Evolutionary conservation across 2,797 vertebrate species (phyloP).

Genomic region (Ambastaia sidthimunki): DNA sequence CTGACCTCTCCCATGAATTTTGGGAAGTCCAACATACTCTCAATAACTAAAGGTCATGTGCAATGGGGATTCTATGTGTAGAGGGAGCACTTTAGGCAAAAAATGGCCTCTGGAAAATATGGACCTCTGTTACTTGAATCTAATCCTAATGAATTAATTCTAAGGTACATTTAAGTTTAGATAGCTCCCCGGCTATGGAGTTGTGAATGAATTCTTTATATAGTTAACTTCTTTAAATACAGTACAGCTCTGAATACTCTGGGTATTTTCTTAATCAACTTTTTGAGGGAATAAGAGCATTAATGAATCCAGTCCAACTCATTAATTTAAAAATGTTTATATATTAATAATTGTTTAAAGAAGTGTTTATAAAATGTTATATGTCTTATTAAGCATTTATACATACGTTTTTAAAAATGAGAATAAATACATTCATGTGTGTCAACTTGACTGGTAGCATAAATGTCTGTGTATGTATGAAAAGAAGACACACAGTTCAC

Average conservation of each 20-base stretch:
- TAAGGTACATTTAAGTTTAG: slow-evolving; percentile 55
- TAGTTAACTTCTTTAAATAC: no score
- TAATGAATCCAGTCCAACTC: not conserved
- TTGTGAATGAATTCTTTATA: no score
- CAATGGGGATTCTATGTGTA: slow-evolving; percentile 42
- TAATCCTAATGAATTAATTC: slow-evolving; percentile 61
- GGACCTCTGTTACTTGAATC: slow-evolving; percentile 41
- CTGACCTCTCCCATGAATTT: slow-evolving; percentile 50
- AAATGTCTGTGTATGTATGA: slow-evolving; percentile 46
- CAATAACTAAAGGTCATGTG: slow-evolving; percentile 20
- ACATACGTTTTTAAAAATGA: no score
- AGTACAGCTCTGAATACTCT: no score
- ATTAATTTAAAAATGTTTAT: not conserved
- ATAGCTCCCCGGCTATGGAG: slow-evolving; percentile 61
- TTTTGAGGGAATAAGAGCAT: not conserved
- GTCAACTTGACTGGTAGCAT: slow-evolving; percentile 17
- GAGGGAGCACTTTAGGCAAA: slow-evolving; percentile 6
- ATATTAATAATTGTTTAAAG: not conserved
- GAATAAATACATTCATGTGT: no score
- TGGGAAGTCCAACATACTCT: slow-evolving; percentile 35
- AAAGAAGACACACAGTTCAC: slow-evolving; percentile 63
- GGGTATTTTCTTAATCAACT: not conserved
- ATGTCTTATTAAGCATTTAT: not conserved
- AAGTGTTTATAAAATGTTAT: not conserved
- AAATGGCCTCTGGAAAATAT: slow-evolving; percentile 19